Evolutionary conservation across 2,113 vertebrate species (phyloP), one percentile per base, ranked within the genome.

Genomic region (Entosphenus tridentatus): DNA sequence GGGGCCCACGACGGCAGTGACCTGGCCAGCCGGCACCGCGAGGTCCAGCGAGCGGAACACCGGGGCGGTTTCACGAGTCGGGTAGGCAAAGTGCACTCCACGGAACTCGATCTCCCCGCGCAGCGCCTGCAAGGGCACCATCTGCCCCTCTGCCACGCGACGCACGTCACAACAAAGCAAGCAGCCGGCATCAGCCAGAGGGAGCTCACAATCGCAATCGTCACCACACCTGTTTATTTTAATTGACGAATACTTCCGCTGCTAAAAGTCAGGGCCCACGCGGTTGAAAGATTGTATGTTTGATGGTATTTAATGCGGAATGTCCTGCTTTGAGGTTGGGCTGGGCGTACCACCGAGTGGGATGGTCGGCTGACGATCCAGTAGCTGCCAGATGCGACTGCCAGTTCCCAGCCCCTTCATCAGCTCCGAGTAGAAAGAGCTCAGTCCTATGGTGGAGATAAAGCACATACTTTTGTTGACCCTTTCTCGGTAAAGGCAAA

Each of bases 371-470:
- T 85, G 83, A 72, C 89, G 80, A 75, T 96, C 89, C 67, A 86
- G 76, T 71, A 98, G 84, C 76, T 97, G 84, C 93, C 92, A 98
- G 1, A 98, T 81, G 70, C 89, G 84, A n/a, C 83, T 71, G 67
- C 92, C 91, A 0, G 93, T 90, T 59, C 93, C 93, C 67, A 98
- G 82, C 18, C 92, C 93, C 74, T 90, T 98, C 91, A 97, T 97
- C 70, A 98, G 77, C 76, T 89, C 89, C 0, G 92, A 89, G 77
- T 96, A 98, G 79, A 98, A 98, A 1, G 92, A 87, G 77, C 89
- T 96, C 69, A 98, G 74, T 71, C 92, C 93, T 98, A 73, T 69
- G 72, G 2, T 57, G 68, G 56, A 67, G 59, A 71, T 54, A 10
- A n/a, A 17, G 68, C 11, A 69, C 14, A 70, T 9, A 70, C 2